Base-by-base conservation (phyloP, 1,140 invertebrate species). In the Drosophila subpulchrella region DNA sequence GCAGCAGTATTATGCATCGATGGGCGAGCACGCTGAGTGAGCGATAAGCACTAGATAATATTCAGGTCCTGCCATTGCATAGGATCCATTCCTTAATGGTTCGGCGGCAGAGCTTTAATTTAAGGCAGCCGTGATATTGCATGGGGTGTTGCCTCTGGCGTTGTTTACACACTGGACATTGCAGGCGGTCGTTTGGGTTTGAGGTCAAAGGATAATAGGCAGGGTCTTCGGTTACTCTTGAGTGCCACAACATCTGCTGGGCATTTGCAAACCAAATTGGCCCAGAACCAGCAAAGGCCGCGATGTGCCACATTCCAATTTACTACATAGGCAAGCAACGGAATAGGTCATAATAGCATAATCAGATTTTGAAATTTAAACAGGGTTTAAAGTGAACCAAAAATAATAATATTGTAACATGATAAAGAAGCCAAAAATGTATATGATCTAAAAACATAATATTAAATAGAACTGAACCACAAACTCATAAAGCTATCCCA, bases 31-130 rank as follows among this genome's bases (percentile, higher is more conserved):
- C 54, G 53, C 59, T 51, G 81, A 78, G 66, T 71, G 61, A 78
- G 63, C 79, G 79, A 82, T 86, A 86, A 88, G 81, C 78, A 75
- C 66, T 71, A 88, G 83, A 86, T 88, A 86, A 86, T 79, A 76
- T 79, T 66, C 38, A 32, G 50, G 51, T 59, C 53, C 75, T 57
- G 60, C 42, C 65, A 70, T 63, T 63, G 61, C 46, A 44, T 44
- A 53, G 13, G 30, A 24, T 17, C n/a, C 27, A 13, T 15, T 6
- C 30, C 15, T 10, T 55, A 41, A 75, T 39, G 27, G 34, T 15
- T 7, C 8, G 15, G 32, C 38, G n/a, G n/a, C 56, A 30, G 38
- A 57, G 66, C 57, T 66, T 77, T 74, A 78, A 78, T 68, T 83
- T 75, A 63, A 61, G 55, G 53, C 66, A 62, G 60, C 66, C 39